phyloP scores from a whole-genome alignment of 2,113 vertebrate species.

The Ahaetulla prasina region DNA sequence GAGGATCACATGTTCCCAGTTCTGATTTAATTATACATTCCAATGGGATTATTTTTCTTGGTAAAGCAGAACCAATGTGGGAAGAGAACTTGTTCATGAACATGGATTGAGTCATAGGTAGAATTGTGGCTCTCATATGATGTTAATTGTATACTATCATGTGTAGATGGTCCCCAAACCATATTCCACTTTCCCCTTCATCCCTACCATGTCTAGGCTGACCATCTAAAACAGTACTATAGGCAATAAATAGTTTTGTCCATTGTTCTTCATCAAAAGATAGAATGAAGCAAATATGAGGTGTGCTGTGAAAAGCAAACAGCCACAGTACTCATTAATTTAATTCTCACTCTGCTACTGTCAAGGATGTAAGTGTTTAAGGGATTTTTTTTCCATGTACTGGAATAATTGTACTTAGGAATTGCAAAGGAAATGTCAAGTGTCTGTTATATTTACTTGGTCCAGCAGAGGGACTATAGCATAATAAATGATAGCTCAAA shows the following conservation, averaged over 20 bases:
- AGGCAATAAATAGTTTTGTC: background rate
- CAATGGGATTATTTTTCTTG: background rate
- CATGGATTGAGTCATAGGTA: background rate
- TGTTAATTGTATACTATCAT: background rate
- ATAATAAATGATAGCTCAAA: constrained; percentile 52
- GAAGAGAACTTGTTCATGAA: background rate
- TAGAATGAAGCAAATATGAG: background rate
- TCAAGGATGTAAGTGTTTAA: background rate
- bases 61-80: background rate
- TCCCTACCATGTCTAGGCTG: background rate
- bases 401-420: background rate
- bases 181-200: background rate
- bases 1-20: background rate
- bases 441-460: background rate
- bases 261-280: background rate
- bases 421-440: background rate
- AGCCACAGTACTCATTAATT: background rate
- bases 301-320: background rate
- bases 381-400: background rate
- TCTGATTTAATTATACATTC: background rate
- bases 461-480: constrained; percentile 70
- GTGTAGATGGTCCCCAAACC: background rate
- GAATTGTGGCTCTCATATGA: background rate
- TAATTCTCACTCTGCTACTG: background rate
- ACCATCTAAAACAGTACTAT: background rate